Evolutionary conservation across 2,797 vertebrate species (phyloP).

Genomic region (Gobio occitaniae): DNA sequence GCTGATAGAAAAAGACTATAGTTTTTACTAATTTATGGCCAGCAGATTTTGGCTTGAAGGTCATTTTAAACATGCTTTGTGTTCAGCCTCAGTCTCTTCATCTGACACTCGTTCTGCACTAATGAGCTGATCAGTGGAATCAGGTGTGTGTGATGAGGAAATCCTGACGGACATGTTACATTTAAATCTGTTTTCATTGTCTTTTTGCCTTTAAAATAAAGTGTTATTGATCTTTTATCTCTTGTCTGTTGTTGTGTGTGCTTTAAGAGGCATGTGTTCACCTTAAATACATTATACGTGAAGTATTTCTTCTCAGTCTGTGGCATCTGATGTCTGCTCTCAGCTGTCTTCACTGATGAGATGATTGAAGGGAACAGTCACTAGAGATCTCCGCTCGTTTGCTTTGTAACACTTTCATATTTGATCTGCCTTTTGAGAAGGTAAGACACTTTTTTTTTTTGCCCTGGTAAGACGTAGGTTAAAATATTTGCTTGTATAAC

Average conservation of each 20-base stretch:
- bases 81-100: neutral
- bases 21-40: constrained; percentile 26
- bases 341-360: constrained; percentile 20
- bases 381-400: neutral
- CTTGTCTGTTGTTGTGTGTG: neutral
- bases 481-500: neutral
- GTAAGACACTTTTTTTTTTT: neutral
- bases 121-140: neutral
- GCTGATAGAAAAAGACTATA: neutral
- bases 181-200: neutral
- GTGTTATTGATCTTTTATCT: neutral
- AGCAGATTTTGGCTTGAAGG: constrained; percentile 1
- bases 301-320: neutral
- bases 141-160: neutral
- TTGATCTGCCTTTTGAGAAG: neutral
- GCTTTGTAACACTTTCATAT: neutral
- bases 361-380: neutral
- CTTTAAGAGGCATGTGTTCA: neutral
- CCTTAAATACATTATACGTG: neutral
- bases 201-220: constrained; percentile 44
- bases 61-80: neutral
- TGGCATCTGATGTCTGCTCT: neutral
- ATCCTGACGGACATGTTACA: neutral
- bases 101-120: neutral
- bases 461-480: neutral